Evolutionary conservation across 1,140 invertebrate genomes (phyloP).

Genomic region (Latrodectus geometricus): DNA sequence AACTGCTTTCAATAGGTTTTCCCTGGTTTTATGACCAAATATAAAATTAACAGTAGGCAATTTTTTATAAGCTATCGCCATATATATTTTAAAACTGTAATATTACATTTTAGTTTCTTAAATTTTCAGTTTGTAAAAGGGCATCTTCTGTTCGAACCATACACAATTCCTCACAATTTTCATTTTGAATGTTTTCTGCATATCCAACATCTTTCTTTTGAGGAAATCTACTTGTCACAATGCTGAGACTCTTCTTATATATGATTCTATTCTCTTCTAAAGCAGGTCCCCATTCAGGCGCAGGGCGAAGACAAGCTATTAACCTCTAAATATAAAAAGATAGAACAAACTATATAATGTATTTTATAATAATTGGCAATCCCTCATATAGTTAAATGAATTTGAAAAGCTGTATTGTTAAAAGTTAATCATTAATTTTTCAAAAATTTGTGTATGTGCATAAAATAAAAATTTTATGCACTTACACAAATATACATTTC

Average conservation of each 20-base stretch:
- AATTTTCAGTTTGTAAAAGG: background rate
- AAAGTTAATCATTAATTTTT: background rate
- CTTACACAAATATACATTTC: no score
- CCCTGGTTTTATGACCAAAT: no score
- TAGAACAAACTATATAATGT: background rate
- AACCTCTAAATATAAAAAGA: constrained; percentile 48
- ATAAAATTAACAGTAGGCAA: no score
- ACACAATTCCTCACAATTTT: background rate
- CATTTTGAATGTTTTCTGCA: background rate
- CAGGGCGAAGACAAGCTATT: constrained; percentile 21
- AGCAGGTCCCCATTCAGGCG: constrained; percentile 53
- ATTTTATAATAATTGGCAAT: background rate
- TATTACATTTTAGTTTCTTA: background rate
- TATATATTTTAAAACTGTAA: no score
- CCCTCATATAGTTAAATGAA: background rate
- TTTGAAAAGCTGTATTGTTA: background rate
- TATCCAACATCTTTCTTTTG: constrained; percentile 9
- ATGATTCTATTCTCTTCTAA: constrained; percentile 34
- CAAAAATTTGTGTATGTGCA: background rate
- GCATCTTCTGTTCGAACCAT: constrained; percentile 11
- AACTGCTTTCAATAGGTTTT: no score
- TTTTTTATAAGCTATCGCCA: no score
- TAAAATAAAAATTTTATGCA: no score
- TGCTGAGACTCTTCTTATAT: constrained; percentile 45
- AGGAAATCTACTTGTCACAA: constrained; percentile 32